phyloP scores from a whole-genome alignment of 1,140 invertebrate genomes.

The Melanaphis sacchari region DNA sequence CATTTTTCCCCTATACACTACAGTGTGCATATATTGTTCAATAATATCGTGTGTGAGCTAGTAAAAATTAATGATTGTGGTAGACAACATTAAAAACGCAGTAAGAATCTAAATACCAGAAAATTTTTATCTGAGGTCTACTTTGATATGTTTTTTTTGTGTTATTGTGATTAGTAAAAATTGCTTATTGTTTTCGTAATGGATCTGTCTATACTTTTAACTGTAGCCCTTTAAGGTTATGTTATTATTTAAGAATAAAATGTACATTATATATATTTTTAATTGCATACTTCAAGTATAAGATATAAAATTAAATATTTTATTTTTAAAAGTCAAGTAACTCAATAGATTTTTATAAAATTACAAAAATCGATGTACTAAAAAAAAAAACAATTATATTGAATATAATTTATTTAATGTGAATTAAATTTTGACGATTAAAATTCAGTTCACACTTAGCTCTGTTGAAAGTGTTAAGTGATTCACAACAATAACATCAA shows the following conservation, averaged over 20 bases:
- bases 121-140: slow-evolving; percentile 39
- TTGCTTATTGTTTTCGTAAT: slow-evolving; percentile 44
- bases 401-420: background rate
- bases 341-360: background rate
- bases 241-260: background rate
- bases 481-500: background rate
- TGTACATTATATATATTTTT: background rate
- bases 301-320: background rate
- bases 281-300: background rate
- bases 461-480: too few relatives aligned
- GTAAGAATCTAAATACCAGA: slow-evolving; percentile 36
- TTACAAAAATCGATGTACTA: background rate
- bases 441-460: background rate
- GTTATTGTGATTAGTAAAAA: slow-evolving; percentile 14
- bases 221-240: background rate
- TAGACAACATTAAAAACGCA: slow-evolving; percentile 2
- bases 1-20: background rate
- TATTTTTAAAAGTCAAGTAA: background rate
- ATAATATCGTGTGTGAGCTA: slow-evolving; percentile 43
- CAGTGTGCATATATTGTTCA: slow-evolving; percentile 19
- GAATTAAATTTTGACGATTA: background rate
- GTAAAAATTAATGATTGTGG: slow-evolving; percentile 40
- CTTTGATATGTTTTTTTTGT: slow-evolving; percentile 45
- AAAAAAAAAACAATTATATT: background rate
- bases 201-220: background rate